Base-by-base conservation (phyloP, 92 coral and sea anemone species). In the Bergia puertoricense region DNA sequence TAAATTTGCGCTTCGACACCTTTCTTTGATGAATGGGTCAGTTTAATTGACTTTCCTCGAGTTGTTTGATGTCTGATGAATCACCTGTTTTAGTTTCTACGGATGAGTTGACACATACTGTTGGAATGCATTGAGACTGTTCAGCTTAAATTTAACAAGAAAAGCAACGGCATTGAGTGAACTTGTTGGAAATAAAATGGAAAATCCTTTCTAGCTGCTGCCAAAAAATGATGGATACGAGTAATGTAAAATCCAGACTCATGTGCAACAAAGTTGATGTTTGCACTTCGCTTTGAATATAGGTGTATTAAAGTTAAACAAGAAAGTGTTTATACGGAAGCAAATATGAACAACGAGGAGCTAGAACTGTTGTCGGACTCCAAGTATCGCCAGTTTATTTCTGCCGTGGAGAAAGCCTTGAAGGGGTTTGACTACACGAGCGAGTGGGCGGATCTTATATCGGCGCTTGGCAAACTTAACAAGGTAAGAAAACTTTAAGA, bases 371-470 rank as follows among this genome's bases (percentile, higher is more conserved):
- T 94, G 36, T 95, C 98, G 1, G 95, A 97, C 93, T 95, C 98
- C 22, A 97, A 97, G 89, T 97, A 97, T 88, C 94, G 99, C 14
- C 99, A 97, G 93, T 97, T 97, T 85, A 94, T 95, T 39, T 91
- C 92, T 46, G 98, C 99, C 16, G 94, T 97, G 57, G 99, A 97
- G 73, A 97, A 97, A 78, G 99, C 99, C 2, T 88, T 97, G 74
- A 95, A 90, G 88, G 92, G 92, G 81, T 97, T 97, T 68, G 99
- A 97, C 77, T 97, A 96, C 74, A 93, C 99, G 1, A 95, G 96
- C 72, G 99, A 97, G 48, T 97, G 99, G 99, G 99, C 99, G 15
- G 99, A 97, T 46, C 91, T 97, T 2, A 97, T 97, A 20, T 97
- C 99, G 41, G 96, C 99, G 22, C 93, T 97, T 46, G 99, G 99